Conservation (phyloP, 2,888 invertebrate genomes). For the Exephanes ischioxanthus region DNA sequence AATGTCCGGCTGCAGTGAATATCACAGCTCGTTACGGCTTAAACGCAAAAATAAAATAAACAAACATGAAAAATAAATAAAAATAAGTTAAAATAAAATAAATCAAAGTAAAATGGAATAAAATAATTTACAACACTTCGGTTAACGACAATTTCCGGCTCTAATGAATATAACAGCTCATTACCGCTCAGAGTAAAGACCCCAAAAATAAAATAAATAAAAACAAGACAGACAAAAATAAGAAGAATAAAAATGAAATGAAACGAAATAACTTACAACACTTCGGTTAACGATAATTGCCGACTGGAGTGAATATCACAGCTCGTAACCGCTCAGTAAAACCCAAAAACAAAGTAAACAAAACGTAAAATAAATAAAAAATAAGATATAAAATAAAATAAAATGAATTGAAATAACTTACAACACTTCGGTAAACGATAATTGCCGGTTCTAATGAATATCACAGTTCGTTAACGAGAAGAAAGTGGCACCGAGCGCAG, state of each 20-base stretch:
- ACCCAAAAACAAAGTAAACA: too few relatives aligned
- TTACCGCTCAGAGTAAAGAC: neutral
- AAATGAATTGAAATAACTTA: neutral
- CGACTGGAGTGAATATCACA: neutral
- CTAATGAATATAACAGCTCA: neutral
- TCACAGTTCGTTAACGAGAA: neutral
- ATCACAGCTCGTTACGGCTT: neutral
- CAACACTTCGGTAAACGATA: neutral
- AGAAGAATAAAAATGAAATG: neutral
- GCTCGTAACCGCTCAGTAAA: neutral
- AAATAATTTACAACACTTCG: neutral
- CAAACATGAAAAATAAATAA: too few relatives aligned
- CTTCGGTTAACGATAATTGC: neutral
- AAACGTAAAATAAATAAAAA: neutral
- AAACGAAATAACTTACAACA: neutral
- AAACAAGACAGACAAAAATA: too few relatives aligned
- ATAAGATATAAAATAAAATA: neutral
- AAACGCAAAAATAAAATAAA: too few relatives aligned
- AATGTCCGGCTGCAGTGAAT: neutral
- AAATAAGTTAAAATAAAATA: neutral
- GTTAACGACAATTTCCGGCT: too few relatives aligned
- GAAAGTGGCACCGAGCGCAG: conserved; percentile 3
- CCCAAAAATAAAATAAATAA: too few relatives aligned
- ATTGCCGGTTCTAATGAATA: neutral
- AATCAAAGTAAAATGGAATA: neutral